phyloP scores from a whole-genome alignment of 1,140 invertebrate genomes.

The Subanguina moxae region DNA sequence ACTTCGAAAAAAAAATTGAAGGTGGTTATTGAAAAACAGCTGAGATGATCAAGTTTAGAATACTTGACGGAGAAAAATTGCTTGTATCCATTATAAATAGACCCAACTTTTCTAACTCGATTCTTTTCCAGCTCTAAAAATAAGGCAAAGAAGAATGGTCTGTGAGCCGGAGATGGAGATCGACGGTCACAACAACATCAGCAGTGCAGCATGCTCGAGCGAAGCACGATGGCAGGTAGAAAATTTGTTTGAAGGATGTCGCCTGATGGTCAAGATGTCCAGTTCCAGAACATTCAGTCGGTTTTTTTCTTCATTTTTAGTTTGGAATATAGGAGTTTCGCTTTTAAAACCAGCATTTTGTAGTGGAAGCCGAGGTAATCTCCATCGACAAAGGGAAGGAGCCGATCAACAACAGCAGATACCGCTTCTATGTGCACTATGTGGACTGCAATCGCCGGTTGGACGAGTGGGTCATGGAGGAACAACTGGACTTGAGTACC shows the following conservation, averaged over 20 bases:
- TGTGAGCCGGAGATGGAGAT: conserved; percentile 23
- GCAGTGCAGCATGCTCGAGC: neutral
- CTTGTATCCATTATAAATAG: neutral
- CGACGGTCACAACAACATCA: conserved; percentile 11
- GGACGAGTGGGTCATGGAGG: conserved; percentile 45
- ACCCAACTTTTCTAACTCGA: too few species aligned
- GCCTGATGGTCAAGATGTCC: conserved; percentile 38
- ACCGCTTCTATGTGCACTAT: conserved; percentile 45
- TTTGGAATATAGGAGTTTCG: too few species aligned
- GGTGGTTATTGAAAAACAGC: too few species aligned
- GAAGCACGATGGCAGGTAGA: conserved; percentile 26
- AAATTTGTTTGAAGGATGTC: conserved; percentile 38
- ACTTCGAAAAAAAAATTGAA: too few species aligned
- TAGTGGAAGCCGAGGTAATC: conserved; percentile 45
- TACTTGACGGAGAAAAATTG: too few species aligned
- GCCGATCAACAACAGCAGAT: conserved; percentile 2
- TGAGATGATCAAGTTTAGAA: too few species aligned
- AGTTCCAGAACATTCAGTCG: conserved; percentile 25
- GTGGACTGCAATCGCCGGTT: conserved; percentile 46
- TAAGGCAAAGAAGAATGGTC: conserved; percentile 17
- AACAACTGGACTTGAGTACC: conserved; percentile 28
- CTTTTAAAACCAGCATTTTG: neutral
- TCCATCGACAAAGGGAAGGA: conserved; percentile 16
- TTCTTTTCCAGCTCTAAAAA: neutral
- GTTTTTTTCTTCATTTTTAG: conserved; percentile 14